Base-by-base conservation (phyloP, 2,797 vertebrate genomes). In the Ptychadena robeensis region DNA sequence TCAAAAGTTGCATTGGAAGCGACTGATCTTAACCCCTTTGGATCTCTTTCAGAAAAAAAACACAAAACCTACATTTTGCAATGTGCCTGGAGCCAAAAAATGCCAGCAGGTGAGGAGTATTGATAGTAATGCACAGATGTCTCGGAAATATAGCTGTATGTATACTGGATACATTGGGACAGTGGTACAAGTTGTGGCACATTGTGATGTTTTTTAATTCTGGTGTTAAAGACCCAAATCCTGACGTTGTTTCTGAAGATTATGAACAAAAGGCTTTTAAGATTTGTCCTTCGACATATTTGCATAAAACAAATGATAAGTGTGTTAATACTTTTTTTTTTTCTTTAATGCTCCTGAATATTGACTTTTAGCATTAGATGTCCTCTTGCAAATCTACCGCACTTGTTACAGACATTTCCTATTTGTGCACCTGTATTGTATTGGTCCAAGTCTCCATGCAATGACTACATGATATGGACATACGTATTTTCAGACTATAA, bases 1-100 rank as follows among this genome's bases (percentile, higher is more conserved):
- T 85, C 83, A 85, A 76, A 85, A 85, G 83, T 80, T 80, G 65
- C 83, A 85, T 71, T 61, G 78, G 72, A 76, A 76, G 72, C 72
- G 37, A 64, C 77, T 70, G 30, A 71, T 71, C 72, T 76, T 85
- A 81, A 80, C 78, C 83, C 83, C 66, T 83, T 73, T 73, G 76
- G 72, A 80, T 67, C 80, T 57, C 40, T 82, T 73, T 57, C 64
- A 68, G 72, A 32, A 67, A 75, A 81, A 82, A 75, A 81, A 82
- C 53, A 82, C 73, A 74, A 74, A 82, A 82, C 72, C 80, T 82
- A 67, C 64, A 75, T 67, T 61, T 80, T 72, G 67, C 76, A 79
- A 69, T 79, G 44, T 15, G 76, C 76, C 64, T 79, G 44, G 34
- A 79, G 76, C 76, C 44, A 68, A 69, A 79, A 79, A 79, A 68